A percentile compares a stretch with the other conserved stretches of the same genome.
These are phyloP conservation scores for Acheta domesticus DNA, from an alignment of 2,888 invertebrate species.

Conservation along the genomic window DNA sequence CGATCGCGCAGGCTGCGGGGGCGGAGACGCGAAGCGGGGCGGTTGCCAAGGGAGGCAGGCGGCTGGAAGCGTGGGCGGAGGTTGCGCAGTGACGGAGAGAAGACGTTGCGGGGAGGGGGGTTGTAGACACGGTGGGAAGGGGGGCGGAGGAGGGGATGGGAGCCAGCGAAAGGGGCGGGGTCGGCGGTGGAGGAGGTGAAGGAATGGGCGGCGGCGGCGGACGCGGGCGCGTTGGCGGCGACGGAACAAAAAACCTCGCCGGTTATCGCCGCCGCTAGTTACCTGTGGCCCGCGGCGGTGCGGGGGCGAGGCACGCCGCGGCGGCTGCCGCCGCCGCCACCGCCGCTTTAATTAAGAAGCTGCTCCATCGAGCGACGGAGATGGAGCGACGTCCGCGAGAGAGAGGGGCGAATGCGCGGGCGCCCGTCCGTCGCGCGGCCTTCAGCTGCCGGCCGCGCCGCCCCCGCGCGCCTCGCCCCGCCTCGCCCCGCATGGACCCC, in stretches of 20 bases:
- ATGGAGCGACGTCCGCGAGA: background rate
- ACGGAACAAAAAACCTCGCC: constrained; percentile 18
- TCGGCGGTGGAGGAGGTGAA: no score
- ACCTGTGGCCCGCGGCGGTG: constrained; percentile 1
- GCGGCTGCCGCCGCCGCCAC: background rate
- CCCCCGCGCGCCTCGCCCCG: background rate
- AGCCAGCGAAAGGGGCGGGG: no score
- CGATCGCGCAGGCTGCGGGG: no score
- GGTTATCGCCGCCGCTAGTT: constrained; percentile 18
- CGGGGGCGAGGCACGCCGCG: background rate
- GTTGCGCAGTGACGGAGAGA: no score
- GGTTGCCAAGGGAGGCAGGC: no score
- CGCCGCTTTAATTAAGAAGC: background rate
- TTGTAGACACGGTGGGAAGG: no score
- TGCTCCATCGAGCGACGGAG: background rate
- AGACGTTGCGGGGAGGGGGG: no score
- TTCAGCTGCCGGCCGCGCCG: background rate
- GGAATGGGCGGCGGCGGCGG: no score
- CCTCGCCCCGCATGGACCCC: background rate
- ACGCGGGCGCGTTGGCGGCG: background rate
- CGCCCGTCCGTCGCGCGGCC: constrained; percentile 9
- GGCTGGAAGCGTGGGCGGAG: no score
- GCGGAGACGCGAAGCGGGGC: no score
- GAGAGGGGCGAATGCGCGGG: background rate
- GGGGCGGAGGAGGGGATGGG: no score